A percentile compares a stretch with the other conserved stretches of the same genome.
Evolutionary conservation across 2,113 vertebrate species (phyloP).

Genomic region (Fulmarus glacialis): DNA sequence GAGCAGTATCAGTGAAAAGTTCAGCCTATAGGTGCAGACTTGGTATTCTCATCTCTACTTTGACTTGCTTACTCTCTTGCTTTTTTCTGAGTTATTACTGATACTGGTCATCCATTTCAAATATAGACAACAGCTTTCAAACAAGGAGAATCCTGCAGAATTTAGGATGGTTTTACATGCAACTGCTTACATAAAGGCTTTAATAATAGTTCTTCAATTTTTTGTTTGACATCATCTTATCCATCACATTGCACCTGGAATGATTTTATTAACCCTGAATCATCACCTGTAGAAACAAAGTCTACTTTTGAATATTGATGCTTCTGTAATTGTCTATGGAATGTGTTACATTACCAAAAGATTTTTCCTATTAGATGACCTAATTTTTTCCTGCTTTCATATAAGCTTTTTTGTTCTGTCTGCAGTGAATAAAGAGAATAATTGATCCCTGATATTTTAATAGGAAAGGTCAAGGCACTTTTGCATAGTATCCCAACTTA

Average conservation of each 20-base stretch:
- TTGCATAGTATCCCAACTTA: neutral
- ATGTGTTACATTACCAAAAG: neutral
- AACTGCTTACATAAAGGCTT: neutral
- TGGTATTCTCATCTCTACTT: neutral
- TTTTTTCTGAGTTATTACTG: neutral
- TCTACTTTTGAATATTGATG: neutral
- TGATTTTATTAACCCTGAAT: neutral
- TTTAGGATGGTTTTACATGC: neutral
- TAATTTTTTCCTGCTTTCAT: neutral
- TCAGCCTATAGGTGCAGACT: neutral
- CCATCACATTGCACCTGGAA: neutral
- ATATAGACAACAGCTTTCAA: neutral
- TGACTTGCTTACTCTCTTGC: neutral
- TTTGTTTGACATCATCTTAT: neutral
- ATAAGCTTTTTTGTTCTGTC: neutral
- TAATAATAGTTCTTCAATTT: neutral
- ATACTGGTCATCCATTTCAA: neutral
- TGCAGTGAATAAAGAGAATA: slow-evolving; percentile 21
- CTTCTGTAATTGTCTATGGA: neutral
- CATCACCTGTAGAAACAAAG: neutral
- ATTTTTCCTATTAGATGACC: neutral
- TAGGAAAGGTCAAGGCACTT: slow-evolving; percentile 34
- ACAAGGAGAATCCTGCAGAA: neutral
- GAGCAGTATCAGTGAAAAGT: neutral
- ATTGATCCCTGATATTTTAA: slow-evolving; percentile 44